These are phyloP conservation scores for Drosophila miranda DNA, from an alignment of 1,140 invertebrate genomes.

Conservation along the genomic window DNA sequence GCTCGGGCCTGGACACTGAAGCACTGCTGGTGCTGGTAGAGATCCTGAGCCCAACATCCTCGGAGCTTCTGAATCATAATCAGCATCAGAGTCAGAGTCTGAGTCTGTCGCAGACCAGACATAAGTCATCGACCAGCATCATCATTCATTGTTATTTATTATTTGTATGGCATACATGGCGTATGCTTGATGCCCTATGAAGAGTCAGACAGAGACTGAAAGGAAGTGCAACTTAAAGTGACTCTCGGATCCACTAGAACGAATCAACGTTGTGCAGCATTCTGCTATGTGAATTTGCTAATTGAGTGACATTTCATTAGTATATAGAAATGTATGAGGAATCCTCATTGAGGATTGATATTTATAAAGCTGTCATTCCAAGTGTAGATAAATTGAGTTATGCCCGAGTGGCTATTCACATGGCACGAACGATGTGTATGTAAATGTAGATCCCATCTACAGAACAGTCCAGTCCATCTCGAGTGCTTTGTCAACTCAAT, in stretches of 20 bases:
- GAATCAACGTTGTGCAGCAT: not conserved
- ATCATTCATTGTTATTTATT: slow-evolving; percentile 67
- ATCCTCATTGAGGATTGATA: no score
- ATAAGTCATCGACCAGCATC: slow-evolving; percentile 68
- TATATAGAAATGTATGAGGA: not conserved
- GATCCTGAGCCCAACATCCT: not conserved
- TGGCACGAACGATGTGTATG: not conserved
- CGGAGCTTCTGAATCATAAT: no score
- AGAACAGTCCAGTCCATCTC: slow-evolving; percentile 23
- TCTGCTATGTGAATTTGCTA: slow-evolving; percentile 23
- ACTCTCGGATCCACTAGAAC: not conserved
- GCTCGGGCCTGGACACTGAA: not conserved
- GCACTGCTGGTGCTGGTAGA: not conserved
- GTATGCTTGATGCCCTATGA: slow-evolving; percentile 37
- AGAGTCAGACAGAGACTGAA: not conserved
- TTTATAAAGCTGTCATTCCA: slow-evolving; percentile 61
- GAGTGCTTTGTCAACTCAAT: slow-evolving; percentile 76
- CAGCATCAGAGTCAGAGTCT: no score
- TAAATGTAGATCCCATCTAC: slow-evolving; percentile 15
- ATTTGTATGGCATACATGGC: slow-evolving; percentile 44
- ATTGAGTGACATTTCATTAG: slow-evolving; percentile 36
- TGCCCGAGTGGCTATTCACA: slow-evolving; percentile 22
- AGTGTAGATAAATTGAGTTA: slow-evolving; percentile 62
- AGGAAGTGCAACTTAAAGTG: not conserved
- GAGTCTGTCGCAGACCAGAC: slow-evolving; percentile 33